Percentiles rank a stretch among this genome's conserved stretches.
Conservation (phyloP, 2,797 vertebrate genomes). For the Mergus octosetaceus region DNA sequence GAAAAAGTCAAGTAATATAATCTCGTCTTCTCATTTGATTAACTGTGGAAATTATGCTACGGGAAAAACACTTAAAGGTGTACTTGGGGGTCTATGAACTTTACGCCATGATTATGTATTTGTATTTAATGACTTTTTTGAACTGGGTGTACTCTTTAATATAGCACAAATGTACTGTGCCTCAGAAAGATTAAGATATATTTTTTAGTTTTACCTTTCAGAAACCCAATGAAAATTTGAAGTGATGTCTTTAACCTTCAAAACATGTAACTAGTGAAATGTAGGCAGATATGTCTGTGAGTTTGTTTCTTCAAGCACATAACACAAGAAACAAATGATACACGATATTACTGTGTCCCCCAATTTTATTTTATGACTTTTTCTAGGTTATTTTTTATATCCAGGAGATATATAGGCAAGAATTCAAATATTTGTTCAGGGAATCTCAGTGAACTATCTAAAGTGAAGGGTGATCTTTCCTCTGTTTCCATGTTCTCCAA, state of each 20-base stretch:
- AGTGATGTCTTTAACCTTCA: not conserved
- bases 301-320: not conserved
- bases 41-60: not conserved
- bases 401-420: not conserved
- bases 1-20: not conserved
- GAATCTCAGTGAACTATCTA: not conserved
- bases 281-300: not conserved
- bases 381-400: not conserved
- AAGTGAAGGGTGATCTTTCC: not conserved
- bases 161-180: not conserved
- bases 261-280: not conserved
- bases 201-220: not conserved
- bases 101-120: not conserved
- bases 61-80: not conserved
- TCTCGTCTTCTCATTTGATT: not conserved
- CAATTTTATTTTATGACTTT: not conserved
- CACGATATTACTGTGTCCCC: not conserved
- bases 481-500: not conserved
- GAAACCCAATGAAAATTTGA: not conserved
- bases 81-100: not conserved
- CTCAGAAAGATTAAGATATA: not conserved
- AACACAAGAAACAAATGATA: not conserved
- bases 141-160: not conserved
- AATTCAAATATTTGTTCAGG: slow-evolving; percentile 14
- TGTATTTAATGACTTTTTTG: not conserved